Percentiles rank a stretch among this genome's conserved stretches.
Conservation (phyloP, 1,140 invertebrate species). For the Panagrolaimus sp. region DNA sequence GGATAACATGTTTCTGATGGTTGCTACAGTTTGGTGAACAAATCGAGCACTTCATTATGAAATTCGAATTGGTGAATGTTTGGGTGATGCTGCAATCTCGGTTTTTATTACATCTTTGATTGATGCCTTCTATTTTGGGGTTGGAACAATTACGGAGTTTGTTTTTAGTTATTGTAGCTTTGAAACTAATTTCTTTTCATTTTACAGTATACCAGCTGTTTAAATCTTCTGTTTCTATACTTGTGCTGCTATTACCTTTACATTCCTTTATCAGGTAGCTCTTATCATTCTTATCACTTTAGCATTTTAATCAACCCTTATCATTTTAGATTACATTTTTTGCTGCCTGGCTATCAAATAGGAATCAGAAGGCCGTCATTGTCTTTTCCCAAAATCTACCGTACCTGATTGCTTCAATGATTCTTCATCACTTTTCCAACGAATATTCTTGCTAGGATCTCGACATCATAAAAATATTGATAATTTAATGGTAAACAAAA, state of each 20-base stretch:
- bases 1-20: constrained; percentile 65
- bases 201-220: constrained; percentile 66
- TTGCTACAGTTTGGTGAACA: constrained; percentile 59
- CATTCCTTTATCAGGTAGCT: constrained; percentile 89
- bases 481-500: constrained; percentile 32
- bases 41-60: constrained; percentile 37
- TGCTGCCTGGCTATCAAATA: constrained; percentile 46
- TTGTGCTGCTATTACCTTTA: constrained; percentile 81
- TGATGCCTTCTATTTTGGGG: constrained; percentile 62
- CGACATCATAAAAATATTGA: constrained; percentile 38
- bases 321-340: constrained; percentile 53
- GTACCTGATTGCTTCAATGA: constrained; percentile 32
- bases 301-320: too few species aligned
- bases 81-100: constrained; percentile 62
- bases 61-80: constrained; percentile 56
- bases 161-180: constrained; percentile 82
- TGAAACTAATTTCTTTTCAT: background rate
- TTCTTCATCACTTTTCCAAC: constrained; percentile 14
- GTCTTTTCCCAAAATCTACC: constrained; percentile 42
- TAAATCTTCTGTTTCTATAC: constrained; percentile 94
- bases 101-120: constrained; percentile 64
- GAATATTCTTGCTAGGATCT: constrained; percentile 48
- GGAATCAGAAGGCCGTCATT: constrained; percentile 47
- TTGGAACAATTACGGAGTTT: constrained; percentile 59
- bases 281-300: too few species aligned